Conservation (phyloP, 2,797 vertebrate genomes). For the Podargus strigoides region DNA sequence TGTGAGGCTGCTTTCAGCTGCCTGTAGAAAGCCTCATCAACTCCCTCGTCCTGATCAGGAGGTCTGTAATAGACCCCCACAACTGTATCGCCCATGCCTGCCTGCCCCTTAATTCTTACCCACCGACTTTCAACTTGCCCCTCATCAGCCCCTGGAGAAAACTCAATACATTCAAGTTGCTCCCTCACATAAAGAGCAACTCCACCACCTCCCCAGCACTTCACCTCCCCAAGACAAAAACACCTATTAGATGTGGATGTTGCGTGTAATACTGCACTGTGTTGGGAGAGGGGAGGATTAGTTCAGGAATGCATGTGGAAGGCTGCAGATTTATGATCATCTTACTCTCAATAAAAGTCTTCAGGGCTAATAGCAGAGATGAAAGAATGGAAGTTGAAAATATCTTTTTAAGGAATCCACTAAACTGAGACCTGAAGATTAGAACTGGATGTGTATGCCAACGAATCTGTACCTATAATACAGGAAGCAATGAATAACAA, state of each 20-base stretch:
- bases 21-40: too few relatives aligned
- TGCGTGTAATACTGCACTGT: neutral
- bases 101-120: too few relatives aligned
- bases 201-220: too few relatives aligned
- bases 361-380: neutral
- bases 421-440: neutral
- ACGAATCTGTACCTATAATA: neutral
- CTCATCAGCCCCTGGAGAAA: too few relatives aligned
- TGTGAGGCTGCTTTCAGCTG: too few relatives aligned
- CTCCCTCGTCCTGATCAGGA: too few relatives aligned
- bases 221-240: neutral
- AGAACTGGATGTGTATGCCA: neutral
- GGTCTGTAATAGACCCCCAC: too few relatives aligned
- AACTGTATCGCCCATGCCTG: too few relatives aligned
- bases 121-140: too few relatives aligned
- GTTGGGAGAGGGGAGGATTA: neutral
- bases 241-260: neutral
- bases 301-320: neutral
- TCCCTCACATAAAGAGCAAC: too few relatives aligned
- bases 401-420: neutral
- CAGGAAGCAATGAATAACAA: neutral
- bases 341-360: neutral
- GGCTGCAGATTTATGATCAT: neutral
- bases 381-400: neutral
- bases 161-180: too few relatives aligned